phyloP scores from a whole-genome alignment of 2,113 vertebrate genomes.

The Nycticebus coucang region DNA sequence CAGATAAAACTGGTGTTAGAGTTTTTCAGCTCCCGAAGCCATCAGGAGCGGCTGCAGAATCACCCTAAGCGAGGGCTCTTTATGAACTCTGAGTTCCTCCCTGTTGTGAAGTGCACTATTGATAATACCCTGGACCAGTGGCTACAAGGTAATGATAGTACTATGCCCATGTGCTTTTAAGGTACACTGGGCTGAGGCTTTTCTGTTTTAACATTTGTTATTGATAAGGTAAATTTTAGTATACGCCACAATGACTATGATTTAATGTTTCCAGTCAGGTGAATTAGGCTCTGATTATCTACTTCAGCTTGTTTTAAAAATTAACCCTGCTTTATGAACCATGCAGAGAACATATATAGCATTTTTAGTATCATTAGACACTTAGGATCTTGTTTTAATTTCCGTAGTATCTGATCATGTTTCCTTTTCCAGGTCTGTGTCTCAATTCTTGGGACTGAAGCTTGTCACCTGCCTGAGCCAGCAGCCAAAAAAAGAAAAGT shows the following conservation, averaged over 20 bases:
- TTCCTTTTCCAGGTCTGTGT: not conserved
- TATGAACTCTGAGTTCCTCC: conserved; percentile 95
- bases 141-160: conserved; percentile 88
- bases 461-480: not conserved
- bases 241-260: not conserved
- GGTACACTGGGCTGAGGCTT: not conserved
- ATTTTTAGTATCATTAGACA: not conserved
- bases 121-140: conserved; percentile 93
- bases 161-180: not conserved
- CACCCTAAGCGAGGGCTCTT: conserved; percentile 87
- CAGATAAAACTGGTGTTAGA: conserved; percentile 96
- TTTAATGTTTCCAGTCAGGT: not conserved
- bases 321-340: not conserved
- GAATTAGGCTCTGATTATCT: not conserved
- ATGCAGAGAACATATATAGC: not conserved
- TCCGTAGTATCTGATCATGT: not conserved
- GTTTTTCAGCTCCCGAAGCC: conserved; percentile 91
- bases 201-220: not conserved
- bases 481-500: not conserved
- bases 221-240: not conserved
- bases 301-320: not conserved
- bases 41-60: conserved; percentile 86
- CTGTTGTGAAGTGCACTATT: conserved; percentile 94
- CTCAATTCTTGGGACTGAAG: not conserved
- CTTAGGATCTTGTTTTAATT: not conserved